Base-by-base conservation (phyloP, 2,888 invertebrate species). In the Drosophila siamana region DNA sequence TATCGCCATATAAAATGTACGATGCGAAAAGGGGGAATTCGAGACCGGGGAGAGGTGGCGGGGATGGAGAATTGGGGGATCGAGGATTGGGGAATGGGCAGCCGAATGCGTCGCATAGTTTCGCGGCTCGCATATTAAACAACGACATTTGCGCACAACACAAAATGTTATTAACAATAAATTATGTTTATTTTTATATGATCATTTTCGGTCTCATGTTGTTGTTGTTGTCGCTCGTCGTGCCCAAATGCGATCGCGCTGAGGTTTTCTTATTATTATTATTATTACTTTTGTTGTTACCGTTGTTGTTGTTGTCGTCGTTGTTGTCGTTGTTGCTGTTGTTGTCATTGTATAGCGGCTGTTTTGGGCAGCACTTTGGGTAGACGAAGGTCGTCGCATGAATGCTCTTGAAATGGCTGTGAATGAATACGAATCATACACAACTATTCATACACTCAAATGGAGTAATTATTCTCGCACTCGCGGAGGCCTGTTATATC, bases 181-280 rank as follows among this genome's bases (percentile, higher is more conserved):
- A 82, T 82, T 88, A 88, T 88, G 88, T 86, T 86, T 69, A 63
- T 75, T 71, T 69, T 40, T 57, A 33, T 57, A 46, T 61, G 51
- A 56, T 60, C 30, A 28, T 46, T 61, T 54, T 57, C 11, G 38
- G 48, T 22, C 36, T 52, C 55, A 40, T 52, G 60, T 44, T 36
- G 36, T 22, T 47, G 47, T 30, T 48, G 48, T 19, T 47, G 56
- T 64, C 56, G 65, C 52, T 60, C 24, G 60, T 61, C 69, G 55
- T 69, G 60, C 61, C 67, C 76, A 75, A 69, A 70, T 59, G 60
- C 56, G 56, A 30, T 52, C 59, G 38, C 40, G 38, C 40, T 48
- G 55, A 46, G 47, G 28, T 50, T 55, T 41, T 64, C 28, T 41
- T 41, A 51, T 62, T 48, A 38, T 16, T 51, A 57, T 43, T 51